Evolutionary conservation across 2,888 invertebrate genomes (phyloP), one percentile per base, ranked within the genome.

Genomic region (Machimus rusticus): DNA sequence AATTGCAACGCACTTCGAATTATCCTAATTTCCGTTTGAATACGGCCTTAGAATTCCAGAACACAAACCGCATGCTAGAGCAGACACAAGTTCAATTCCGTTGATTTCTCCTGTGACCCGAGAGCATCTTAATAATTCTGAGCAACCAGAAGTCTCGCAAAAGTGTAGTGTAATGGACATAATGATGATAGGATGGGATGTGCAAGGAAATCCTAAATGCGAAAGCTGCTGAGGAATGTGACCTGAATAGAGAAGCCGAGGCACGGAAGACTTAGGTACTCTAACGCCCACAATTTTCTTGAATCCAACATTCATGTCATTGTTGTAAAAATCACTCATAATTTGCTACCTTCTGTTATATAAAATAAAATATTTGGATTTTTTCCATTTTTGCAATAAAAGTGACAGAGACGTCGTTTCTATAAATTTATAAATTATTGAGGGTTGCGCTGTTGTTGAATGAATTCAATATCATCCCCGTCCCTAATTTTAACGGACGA

Each of bases 141-240:
- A 57, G 82, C 57, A 82, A 82, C 82, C 57, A 57, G 37, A 55
- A 82, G 82, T 19, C 37, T 37, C 66, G n/a, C 57, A 82, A 34
- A 79, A 82, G 57, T 37, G 57, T 57, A 31, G 66, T 76, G 16
- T 82, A 82, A 82, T 82, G 57, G 51, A 82, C 82, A 82, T 82
- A 82, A 82, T 82, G 82, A 82, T 51, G 82, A 82, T 82, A 57
- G 57, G 82, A 82, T 82, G 66, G 57, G 39, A 66, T 82, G 82
- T 82, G 66, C 66, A 82, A 34, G 34, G 82, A 82, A 82, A 57
- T 34, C 19, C 82, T 66, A 82, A 66, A 51, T 82, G 37, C 31
- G 57, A 57, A 19, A 57, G 57, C n/a, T 57, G 12, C 66, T 66
- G 9, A 66, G 66, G 23, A 57, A 66, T 66, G 66, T 66, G 66